These are phyloP conservation scores for Callocephalon fimbriatum DNA, from an alignment of 2,113 vertebrate genomes.

Conservation along the genomic window DNA sequence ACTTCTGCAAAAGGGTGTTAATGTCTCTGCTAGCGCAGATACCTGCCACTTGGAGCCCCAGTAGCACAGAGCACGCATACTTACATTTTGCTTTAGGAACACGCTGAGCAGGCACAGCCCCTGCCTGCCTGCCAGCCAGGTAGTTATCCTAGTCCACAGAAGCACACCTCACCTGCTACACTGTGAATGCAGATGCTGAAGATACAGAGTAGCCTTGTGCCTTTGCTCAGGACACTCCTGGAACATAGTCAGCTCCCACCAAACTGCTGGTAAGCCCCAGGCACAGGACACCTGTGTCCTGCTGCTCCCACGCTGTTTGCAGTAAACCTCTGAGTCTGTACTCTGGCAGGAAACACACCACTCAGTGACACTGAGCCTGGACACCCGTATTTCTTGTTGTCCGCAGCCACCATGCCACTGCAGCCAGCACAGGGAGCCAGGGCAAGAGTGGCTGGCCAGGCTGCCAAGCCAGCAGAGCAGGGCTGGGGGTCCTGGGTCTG, in stretches of 20 bases:
- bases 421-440: neutral
- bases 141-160: neutral
- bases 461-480: neutral
- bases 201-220: neutral
- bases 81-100: neutral
- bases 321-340: neutral
- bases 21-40: neutral
- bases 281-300: rapidly evolving
- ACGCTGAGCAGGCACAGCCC: neutral
- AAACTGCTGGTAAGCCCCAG: neutral
- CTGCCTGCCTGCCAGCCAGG: neutral
- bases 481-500: neutral
- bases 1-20: neutral
- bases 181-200: neutral
- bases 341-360: too few relatives aligned
- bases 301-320: neutral
- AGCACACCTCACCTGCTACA: neutral
- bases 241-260: neutral
- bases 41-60: neutral
- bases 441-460: rapidly evolving
- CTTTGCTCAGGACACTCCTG: neutral
- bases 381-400: rapidly evolving
- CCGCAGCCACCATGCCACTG: rapidly evolving
- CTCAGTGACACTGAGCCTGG: rapidly evolving
- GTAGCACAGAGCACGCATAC: rapidly evolving